These are phyloP conservation scores for Dryadula phaetusa DNA, from an alignment of 2,888 invertebrate species.

Conservation along the genomic window DNA sequence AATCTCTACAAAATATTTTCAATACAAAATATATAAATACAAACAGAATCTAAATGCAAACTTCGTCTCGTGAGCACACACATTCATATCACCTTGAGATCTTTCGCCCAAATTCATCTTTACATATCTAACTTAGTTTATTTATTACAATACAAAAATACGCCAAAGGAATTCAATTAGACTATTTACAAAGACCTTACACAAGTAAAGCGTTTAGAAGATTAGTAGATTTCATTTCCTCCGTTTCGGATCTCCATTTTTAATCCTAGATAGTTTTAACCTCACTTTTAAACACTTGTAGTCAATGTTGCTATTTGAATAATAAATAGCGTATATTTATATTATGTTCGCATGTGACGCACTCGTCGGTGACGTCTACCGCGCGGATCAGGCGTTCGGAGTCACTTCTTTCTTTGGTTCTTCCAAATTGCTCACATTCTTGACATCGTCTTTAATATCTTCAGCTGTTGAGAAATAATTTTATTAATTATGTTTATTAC, in stretches of 20 bases:
- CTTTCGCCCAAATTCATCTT: constrained; percentile 20
- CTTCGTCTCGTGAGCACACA: not conserved
- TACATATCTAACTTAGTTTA: constrained; percentile 12
- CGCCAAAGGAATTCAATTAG: constrained; percentile 10
- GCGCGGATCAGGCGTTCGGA: constrained; percentile 86
- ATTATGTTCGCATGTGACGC: not conserved
- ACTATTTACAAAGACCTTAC: constrained; percentile 26
- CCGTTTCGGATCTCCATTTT: not conserved
- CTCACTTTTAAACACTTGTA: constrained; percentile 29
- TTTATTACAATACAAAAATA: constrained; percentile 22
- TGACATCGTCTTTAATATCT: constrained; percentile 86
- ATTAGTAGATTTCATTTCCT: not conserved
- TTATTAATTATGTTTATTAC: constrained; percentile 49
- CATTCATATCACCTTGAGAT: constrained; percentile 23
- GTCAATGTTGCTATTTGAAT: constrained; percentile 14
- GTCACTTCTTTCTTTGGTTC: constrained; percentile 88
- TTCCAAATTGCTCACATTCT: constrained; percentile 82
- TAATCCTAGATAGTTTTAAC: not conserved
- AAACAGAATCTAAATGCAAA: constrained; percentile 9
- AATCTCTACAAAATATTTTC: not conserved
- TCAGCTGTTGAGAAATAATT: constrained; percentile 73
- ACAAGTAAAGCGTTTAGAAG: constrained; percentile 11
- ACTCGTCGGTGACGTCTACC: constrained; percentile 16
- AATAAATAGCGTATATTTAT: constrained; percentile 6
- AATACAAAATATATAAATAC: not conserved